These are phyloP conservation scores for Muricea muricata DNA, from an alignment of 92 coral and sea anemone genomes.

Conservation along the genomic window DNA sequence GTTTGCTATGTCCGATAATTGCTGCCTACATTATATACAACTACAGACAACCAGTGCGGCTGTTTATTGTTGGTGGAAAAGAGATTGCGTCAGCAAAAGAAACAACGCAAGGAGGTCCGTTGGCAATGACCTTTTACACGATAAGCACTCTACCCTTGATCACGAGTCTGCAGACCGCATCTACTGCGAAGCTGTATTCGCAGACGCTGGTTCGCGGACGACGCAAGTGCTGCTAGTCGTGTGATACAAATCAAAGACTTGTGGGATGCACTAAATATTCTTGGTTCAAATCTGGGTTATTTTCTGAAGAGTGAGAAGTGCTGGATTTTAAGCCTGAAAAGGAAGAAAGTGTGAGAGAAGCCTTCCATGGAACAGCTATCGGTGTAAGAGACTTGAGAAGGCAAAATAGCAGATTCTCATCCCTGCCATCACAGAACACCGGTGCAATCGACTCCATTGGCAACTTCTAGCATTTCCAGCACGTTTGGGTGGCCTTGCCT, in stretches of 20 bases:
- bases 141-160: constrained; percentile 46
- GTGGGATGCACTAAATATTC: constrained; percentile 56
- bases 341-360: constrained; percentile 38
- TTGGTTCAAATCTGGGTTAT: background rate
- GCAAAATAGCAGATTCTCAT: constrained; percentile 61
- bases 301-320: constrained; percentile 7
- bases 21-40: constrained; percentile 42
- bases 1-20: constrained; percentile 38
- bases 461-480: constrained; percentile 11
- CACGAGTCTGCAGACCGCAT: constrained; percentile 7
- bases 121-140: constrained; percentile 51
- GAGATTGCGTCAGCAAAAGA: constrained; percentile 35
- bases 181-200: constrained; percentile 53
- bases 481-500: constrained; percentile 18
- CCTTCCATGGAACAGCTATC: constrained; percentile 37
- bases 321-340: constrained; percentile 45
- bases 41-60: constrained; percentile 16
- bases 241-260: constrained; percentile 46
- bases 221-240: constrained; percentile 52
- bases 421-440: constrained; percentile 64
- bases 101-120: constrained; percentile 49
- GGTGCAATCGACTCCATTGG: constrained; percentile 16
- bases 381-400: constrained; percentile 44
- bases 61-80: constrained; percentile 43
- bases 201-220: constrained; percentile 70